Percentiles rank a stretch among this genome's conserved stretches.
phyloP scores from a whole-genome alignment of 2,797 vertebrate species.

The Parauchenoglanis punctatus region DNA sequence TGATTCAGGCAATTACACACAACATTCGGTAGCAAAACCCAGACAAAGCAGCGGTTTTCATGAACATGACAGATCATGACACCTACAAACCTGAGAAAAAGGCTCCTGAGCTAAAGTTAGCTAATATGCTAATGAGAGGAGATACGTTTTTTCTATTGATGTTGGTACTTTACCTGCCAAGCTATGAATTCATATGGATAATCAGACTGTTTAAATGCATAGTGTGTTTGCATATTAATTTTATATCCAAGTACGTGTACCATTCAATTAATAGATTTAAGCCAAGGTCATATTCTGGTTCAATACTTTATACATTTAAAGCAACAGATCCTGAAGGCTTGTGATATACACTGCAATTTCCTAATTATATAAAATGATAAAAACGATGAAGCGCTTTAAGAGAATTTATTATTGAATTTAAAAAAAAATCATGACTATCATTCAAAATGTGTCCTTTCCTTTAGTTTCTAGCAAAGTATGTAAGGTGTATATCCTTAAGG shows the following conservation, averaged over 20 bases:
- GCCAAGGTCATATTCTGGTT: neutral
- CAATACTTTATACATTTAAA: neutral
- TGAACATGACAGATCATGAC: neutral
- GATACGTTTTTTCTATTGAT: neutral
- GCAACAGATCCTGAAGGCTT: neutral
- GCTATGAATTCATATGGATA: neutral
- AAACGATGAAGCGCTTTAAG: neutral
- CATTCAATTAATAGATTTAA: neutral
- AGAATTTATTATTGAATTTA: neutral
- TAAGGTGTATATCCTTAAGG: neutral
- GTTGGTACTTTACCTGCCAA: neutral
- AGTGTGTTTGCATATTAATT: neutral
- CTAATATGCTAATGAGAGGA: neutral
- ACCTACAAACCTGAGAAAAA: neutral
- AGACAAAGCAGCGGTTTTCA: neutral
- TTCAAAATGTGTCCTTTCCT: neutral
- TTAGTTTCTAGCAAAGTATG: neutral
- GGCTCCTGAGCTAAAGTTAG: neutral
- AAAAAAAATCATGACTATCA: neutral
- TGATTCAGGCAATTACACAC: neutral
- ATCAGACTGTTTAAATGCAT: neutral
- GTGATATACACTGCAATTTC: neutral
- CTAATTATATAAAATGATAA: neutral
- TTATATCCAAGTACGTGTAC: neutral
- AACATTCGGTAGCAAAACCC: neutral